Evolutionary conservation across 2,113 vertebrate genomes (phyloP).

Genomic region (Coracopsis vasa): DNA sequence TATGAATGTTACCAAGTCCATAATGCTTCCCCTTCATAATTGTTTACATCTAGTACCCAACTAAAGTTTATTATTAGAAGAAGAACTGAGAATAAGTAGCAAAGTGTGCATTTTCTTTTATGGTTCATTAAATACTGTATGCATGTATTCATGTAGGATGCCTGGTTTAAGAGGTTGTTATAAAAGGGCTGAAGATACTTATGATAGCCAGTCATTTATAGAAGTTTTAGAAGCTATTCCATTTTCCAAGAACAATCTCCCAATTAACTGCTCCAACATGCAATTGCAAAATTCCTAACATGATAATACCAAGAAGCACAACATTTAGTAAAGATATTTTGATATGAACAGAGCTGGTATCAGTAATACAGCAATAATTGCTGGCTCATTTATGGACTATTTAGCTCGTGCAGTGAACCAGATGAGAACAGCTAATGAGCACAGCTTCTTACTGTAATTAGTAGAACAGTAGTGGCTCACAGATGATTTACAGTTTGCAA

Average conservation of each 20-base stretch:
- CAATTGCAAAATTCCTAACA: slow-evolving; percentile 83
- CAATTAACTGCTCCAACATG: slow-evolving; percentile 84
- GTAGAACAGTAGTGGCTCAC: slow-evolving; percentile 86
- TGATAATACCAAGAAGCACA: slow-evolving; percentile 84
- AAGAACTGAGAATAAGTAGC: neutral
- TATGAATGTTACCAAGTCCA: neutral
- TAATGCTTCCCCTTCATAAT: neutral
- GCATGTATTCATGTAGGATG: neutral
- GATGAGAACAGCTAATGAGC: slow-evolving; percentile 95
- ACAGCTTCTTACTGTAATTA: slow-evolving; percentile 94
- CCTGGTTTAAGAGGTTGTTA: slow-evolving; percentile 43
- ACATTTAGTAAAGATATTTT: slow-evolving; percentile 89
- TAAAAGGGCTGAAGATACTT: slow-evolving; percentile 66
- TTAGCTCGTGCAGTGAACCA: slow-evolving; percentile 92
- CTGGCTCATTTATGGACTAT: slow-evolving; percentile 92
- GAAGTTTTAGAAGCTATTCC: slow-evolving; percentile 61
- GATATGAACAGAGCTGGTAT: slow-evolving; percentile 80
- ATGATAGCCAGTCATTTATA: slow-evolving; percentile 58
- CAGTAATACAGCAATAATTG: slow-evolving; percentile 90
- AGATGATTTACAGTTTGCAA: slow-evolving; percentile 88
- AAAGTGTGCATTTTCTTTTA: neutral
- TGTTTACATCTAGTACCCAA: neutral
- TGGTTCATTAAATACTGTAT: neutral
- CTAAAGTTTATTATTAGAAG: neutral
- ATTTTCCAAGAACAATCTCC: slow-evolving; percentile 76